These are phyloP conservation scores for Vulpes lagopus DNA, from an alignment of 2,113 vertebrate species.

Conservation along the genomic window DNA sequence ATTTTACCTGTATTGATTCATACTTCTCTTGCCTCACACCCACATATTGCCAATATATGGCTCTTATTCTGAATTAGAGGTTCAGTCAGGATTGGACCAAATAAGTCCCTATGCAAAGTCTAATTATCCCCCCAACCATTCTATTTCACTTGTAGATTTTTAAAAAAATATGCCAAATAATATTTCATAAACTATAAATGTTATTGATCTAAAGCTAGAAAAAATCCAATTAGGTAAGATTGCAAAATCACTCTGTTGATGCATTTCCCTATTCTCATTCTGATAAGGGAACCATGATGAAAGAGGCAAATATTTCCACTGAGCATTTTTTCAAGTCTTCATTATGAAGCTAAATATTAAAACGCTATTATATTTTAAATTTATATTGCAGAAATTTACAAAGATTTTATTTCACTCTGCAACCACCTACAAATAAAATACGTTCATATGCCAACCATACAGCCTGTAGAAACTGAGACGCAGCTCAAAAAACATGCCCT, in stretches of 20 bases:
- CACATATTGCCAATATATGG: neutral
- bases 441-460: neutral
- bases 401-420: neutral
- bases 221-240: neutral
- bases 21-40: neutral
- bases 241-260: neutral
- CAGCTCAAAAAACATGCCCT: neutral
- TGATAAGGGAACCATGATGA: neutral
- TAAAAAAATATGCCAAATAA: neutral
- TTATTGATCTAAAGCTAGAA: neutral
- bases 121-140: neutral
- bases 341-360: slow-evolving; percentile 47
- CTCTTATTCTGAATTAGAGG: neutral
- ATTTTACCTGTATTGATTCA: neutral
- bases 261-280: neutral
- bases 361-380: neutral
- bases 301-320: neutral
- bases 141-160: neutral
- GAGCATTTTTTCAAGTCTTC: neutral
- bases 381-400: neutral
- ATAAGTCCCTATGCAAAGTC: neutral
- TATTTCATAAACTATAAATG: neutral
- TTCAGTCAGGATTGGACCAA: neutral
- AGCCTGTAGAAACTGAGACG: neutral
- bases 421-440: neutral